Evolutionary conservation across 2,888 invertebrate species (phyloP), one percentile per base, ranked within the genome.

Genomic region (Alentia gelatinosa): DNA sequence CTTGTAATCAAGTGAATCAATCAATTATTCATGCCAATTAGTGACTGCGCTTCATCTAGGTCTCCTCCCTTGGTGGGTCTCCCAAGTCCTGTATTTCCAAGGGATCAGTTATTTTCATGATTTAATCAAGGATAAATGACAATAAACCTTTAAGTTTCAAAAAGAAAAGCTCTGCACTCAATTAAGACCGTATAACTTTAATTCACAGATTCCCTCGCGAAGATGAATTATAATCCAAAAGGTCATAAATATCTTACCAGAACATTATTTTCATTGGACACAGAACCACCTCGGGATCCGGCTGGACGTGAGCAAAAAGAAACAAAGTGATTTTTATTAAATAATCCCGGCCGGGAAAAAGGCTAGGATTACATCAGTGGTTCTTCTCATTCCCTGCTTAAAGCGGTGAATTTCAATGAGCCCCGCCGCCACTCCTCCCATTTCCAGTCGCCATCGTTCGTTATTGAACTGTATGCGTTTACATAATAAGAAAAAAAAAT

Each of bases 71-170:
- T n/a, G n/a, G n/a, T n/a, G n/a, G n/a, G n/a, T n/a, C n/a, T n/a
- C n/a, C n/a, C n/a, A n/a, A n/a, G n/a, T n/a, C n/a, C n/a, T n/a
- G n/a, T n/a, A n/a, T n/a, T n/a, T n/a, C n/a, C n/a, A n/a, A n/a
- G n/a, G n/a, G n/a, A n/a, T n/a, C 56, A 56, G n/a, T 56, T n/a
- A n/a, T 19, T 19, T 56, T 56, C 19, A 56, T 56, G 56, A n/a
- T 56, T 56, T 56, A 56, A 56, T 56, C n/a, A 56, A 56, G 56
- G 56, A 56, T 56, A n/a, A 56, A n/a, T 56, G 56, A 56, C 56
- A 56, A 56, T 56, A 56, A 56, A n/a, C 56, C 56, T 56, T 1
- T 1, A n/a, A 19, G 19, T 56, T 9, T 19, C 56, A 19, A 9
- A 47, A n/a, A n/a, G 7, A 47, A 4, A 56, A n/a, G 1, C 56